These are phyloP conservation scores for Sanderia malayensis DNA, from an alignment of 30 jellyfish, hydroid and myxozoan genomes.

Conservation along the genomic window DNA sequence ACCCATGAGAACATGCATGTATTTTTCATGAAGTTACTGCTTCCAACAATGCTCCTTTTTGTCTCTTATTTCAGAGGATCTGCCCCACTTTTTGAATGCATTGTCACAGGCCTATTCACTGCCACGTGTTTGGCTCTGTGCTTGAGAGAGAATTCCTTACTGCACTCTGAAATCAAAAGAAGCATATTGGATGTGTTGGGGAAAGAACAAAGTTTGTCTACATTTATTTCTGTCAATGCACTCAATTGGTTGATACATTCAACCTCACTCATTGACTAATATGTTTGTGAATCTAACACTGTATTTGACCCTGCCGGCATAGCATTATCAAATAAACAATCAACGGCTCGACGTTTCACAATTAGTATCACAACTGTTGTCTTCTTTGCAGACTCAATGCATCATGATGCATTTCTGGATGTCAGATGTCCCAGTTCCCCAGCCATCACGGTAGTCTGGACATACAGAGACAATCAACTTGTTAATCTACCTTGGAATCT, in stretches of 20 bases:
- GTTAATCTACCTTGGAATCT: conserved; percentile 93
- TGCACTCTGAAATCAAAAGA: conserved; percentile 30
- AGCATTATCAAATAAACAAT: too few species aligned
- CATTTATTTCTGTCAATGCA: background rate
- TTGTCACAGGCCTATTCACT: conserved; percentile 15
- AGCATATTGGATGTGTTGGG: conserved; percentile 21
- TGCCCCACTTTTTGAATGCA: conserved; percentile 46
- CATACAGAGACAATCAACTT: conserved; percentile 78
- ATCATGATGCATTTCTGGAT: conserved; percentile 34
- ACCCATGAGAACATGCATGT: too few species aligned
- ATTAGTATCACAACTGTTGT: too few species aligned
- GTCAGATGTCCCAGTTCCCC: conserved; percentile 52
- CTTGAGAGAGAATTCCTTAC: conserved; percentile 28
- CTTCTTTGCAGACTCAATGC: conserved; percentile 17
- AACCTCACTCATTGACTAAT: too few species aligned
- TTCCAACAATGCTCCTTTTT: too few species aligned
- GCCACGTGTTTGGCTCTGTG: background rate
- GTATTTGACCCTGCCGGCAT: too few species aligned
- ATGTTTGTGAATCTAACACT: too few species aligned
- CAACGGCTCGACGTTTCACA: too few species aligned
- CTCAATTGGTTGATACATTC: too few species aligned
- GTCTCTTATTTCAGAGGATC: conserved; percentile 29
- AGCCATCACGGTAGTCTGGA: conserved; percentile 71
- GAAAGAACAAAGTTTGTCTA: conserved; percentile 10
- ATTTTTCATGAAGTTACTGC: too few species aligned